Base-by-base conservation (phyloP, 2,113 vertebrate species). In the Poeciliopsis turrubarensis region DNA sequence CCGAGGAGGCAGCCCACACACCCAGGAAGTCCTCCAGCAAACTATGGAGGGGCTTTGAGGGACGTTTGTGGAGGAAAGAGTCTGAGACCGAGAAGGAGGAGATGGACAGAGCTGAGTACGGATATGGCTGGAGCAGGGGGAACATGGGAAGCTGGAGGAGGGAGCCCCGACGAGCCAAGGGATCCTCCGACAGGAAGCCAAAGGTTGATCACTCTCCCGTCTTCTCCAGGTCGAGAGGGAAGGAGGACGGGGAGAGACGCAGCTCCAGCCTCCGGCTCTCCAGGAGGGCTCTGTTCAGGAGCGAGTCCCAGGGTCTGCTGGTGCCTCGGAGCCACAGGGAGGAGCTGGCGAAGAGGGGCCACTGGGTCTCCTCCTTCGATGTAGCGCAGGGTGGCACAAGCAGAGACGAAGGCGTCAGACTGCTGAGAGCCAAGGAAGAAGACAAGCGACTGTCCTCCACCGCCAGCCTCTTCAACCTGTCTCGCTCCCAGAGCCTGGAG, bases 341-440 rank as follows among this genome's bases (percentile, higher is more conserved):
- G 51, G 85, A 86, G 74, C 80, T 75, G 26, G 71, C 86, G 26
- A 91, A 85, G 70, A 80, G 80, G 31, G 82, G 88, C 31, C 94
- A 93, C 70, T 96, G 95, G 95, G 89, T 93, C 0, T 96, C 95
- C 9, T 95, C 95, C 0, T 87, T 95, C 60, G 95, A 96, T 30
- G 94, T 96, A 22, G 91, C 91, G 11, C 85, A 84, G n/a, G 80
- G 89, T 1, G 80, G 86, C 19, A 75, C 80, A 29, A 60, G 70
- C 75, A 86, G 80, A 65, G 79, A 88, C 0, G 91, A 93, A 64
- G 90, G 86, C 7, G 69, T 81, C n/a, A 89, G 82, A 78, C 77
- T 83, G 37, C 84, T 93, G 34, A 89, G 89, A 57, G 83, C 86
- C 19, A 93, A 83, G 65, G 86, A 82, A n/a, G 83, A 63, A 34